Base-by-base conservation (phyloP, 2,113 vertebrate species). In the Malurus alboscapulatus region DNA sequence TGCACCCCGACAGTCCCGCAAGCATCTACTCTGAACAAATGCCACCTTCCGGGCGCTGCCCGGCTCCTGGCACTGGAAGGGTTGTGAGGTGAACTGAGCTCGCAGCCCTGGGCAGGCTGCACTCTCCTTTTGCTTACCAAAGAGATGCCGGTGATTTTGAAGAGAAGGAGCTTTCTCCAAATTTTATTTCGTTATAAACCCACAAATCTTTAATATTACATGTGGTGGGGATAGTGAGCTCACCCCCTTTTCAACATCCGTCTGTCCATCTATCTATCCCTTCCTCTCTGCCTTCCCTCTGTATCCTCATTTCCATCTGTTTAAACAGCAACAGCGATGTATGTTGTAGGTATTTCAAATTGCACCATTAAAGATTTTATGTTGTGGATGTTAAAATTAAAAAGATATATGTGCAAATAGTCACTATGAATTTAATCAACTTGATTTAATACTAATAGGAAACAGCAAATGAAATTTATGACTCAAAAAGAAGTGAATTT, bases 381-480 rank as follows among this genome's bases (percentile, higher is more conserved):
- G 97, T 86, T 96, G 92, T 92, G 95, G 96, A 98, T 96, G 94
- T 97, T 98, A 98, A 98, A 98, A 98, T 98, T 98, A 97, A 98
- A 98, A 98, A 98, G 98, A 98, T 98, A 96, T 98, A 98, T 98
- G 97, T 97, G 97, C 97, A 97, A 97, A 97, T 97, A 97, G 97
- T 97, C 97, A 96, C 97, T 97, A 97, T 90, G 86, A 97, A 98
- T 98, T 98, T 98, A 98, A 98, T 98, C 98, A 98, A 98, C 96
- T 97, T 98, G 97, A 98, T 98, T 98, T 98, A 98, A 97, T 98
- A 98, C 97, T 98, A 98, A 98, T 98, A 98, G 97, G 98, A 97
- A 98, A 95, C 94, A 96, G 96, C 97, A 98, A 98, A 97, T 98
- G 97, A 97, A 98, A 98, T 98, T 98, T 98, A 98, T 97, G 97